phyloP scores from a whole-genome alignment of 2,888 invertebrate species.

The Hydrotaea cyrtoneurina region DNA sequence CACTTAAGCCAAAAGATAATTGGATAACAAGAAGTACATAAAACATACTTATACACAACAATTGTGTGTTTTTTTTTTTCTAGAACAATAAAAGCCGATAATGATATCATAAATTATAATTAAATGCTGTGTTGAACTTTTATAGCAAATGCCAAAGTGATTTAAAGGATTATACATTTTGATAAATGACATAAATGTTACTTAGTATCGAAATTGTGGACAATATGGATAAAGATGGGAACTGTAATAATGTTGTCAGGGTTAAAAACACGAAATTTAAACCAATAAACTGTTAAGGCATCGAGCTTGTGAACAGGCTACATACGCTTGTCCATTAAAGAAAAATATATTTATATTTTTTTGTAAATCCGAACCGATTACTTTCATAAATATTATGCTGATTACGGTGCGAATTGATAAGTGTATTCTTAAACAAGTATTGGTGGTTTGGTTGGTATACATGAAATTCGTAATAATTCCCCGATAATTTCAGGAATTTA shows the following conservation, averaged over 20 bases:
- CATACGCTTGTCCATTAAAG: too few relatives aligned
- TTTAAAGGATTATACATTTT: constrained; percentile 31
- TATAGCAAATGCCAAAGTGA: constrained; percentile 32
- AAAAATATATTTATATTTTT: too few relatives aligned
- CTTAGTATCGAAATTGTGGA: not conserved
- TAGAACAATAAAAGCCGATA: not conserved
- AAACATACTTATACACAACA: not conserved
- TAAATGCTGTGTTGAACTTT: constrained; percentile 19
- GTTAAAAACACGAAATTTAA: not conserved
- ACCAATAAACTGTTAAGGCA: too few relatives aligned
- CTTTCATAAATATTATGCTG: too few relatives aligned
- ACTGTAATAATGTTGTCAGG: not conserved
- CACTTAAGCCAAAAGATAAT: constrained; percentile 32
- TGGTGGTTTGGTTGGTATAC: too few relatives aligned
- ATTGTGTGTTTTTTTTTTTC: not conserved
- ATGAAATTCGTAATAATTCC: too few relatives aligned
- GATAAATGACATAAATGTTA: not conserved
- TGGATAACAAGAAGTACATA: constrained; percentile 2
- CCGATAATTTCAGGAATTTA: too few relatives aligned
- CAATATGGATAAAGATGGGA: not conserved
- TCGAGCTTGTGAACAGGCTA: too few relatives aligned
- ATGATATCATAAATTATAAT: constrained; percentile 28
- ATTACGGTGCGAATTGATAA: too few relatives aligned
- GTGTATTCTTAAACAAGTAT: too few relatives aligned
- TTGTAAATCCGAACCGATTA: too few relatives aligned